Conservation (phyloP, 2,113 vertebrate genomes). For the Dascyllus trimaculatus region DNA sequence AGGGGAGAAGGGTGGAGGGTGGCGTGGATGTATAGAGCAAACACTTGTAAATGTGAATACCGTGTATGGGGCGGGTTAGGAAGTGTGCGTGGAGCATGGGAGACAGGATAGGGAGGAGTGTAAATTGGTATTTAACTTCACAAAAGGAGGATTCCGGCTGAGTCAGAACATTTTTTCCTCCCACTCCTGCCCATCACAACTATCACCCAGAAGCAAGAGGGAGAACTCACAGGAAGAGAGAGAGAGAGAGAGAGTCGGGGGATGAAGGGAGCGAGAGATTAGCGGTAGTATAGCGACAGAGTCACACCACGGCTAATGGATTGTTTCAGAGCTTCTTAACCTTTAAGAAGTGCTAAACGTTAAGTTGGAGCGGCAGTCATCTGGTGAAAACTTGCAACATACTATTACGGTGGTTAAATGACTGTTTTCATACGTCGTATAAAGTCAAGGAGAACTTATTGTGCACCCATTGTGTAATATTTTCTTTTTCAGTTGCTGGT, state of each 20-base stretch:
- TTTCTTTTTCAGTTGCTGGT: no score
- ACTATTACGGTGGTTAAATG: conserved; percentile 29
- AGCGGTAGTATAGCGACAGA: conserved; percentile 37
- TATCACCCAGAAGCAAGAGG: conserved; percentile 55
- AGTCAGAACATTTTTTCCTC: conserved; percentile 71
- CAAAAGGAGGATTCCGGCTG: conserved; percentile 71
- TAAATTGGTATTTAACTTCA: conserved; percentile 71
- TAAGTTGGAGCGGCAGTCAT: conserved; percentile 12
- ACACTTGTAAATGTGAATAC: conserved; percentile 40
- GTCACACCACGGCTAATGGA: conserved; percentile 40
- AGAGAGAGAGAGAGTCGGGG: not conserved
- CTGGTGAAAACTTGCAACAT: conserved; percentile 20
- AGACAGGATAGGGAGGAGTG: conserved; percentile 23
- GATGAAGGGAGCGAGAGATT: conserved; percentile 29
- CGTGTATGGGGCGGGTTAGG: conserved; percentile 16
- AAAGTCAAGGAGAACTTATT: not conserved
- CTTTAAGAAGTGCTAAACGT: conserved; percentile 33
- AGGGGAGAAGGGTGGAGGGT: not conserved
- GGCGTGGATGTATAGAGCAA: not conserved
- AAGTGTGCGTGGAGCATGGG: conserved; percentile 15
- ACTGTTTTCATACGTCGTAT: conserved; percentile 8
- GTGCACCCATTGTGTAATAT: no score
- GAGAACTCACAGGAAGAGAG: not conserved
- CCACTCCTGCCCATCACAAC: conserved; percentile 72
- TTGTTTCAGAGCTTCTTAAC: conserved; percentile 56